These are phyloP conservation scores for Acheta domesticus DNA, from an alignment of 2,888 invertebrate species.

Conservation along the genomic window DNA sequence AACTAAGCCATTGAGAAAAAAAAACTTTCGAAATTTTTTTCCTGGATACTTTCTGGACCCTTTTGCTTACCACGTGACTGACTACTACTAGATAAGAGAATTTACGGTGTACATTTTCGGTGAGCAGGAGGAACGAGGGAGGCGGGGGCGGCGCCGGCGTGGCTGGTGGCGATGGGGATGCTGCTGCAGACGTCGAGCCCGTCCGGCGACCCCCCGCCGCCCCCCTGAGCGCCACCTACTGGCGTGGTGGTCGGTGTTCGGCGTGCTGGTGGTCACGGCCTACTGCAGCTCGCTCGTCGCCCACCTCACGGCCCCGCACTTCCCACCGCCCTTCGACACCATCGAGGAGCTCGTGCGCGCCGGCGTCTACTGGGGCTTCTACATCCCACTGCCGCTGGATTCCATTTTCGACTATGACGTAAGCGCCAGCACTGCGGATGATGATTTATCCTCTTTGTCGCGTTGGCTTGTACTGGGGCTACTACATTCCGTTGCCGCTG, in stretches of 20 bases:
- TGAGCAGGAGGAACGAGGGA: too few species aligned
- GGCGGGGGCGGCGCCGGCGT: too few species aligned
- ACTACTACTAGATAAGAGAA: too few species aligned
- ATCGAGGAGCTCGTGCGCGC: not conserved
- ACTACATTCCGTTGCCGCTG: too few species aligned
- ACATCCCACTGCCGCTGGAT: not conserved
- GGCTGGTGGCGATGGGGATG: not conserved
- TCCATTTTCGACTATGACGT: not conserved
- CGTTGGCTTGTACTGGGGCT: too few species aligned
- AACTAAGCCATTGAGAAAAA: too few species aligned
- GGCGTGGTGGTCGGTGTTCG: not conserved
- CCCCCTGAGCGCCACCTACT: not conserved
- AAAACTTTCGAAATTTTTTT: too few species aligned
- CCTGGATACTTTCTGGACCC: too few species aligned
- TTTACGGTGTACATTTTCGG: too few species aligned
- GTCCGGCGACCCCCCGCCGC: not conserved
- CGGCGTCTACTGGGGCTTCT: not conserved
- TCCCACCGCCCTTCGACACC: not conserved
- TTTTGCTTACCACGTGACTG: too few species aligned
- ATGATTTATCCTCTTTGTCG: too few species aligned
- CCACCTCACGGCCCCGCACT: not conserved
- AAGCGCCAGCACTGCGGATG: too few species aligned
- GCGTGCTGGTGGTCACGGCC: not conserved
- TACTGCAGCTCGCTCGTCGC: not conserved
- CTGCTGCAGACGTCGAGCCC: not conserved